These are phyloP conservation scores for Catocala nupta DNA, from an alignment of 2,888 invertebrate species.

Conservation along the genomic window DNA sequence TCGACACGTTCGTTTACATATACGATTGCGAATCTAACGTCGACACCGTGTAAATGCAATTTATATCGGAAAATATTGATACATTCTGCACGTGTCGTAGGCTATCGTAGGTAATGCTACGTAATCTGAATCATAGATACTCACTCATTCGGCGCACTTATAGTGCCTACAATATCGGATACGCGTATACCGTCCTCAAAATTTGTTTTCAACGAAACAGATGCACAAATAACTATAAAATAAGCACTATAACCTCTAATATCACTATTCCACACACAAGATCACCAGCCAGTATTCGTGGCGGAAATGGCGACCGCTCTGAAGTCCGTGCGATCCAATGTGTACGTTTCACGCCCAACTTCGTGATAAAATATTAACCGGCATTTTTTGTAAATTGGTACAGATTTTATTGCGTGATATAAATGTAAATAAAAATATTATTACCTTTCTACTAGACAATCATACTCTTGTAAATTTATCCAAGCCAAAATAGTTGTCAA, in stretches of 20 bases:
- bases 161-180: conserved; percentile 57
- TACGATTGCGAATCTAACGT: conserved; percentile 53
- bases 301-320: conserved; percentile 85
- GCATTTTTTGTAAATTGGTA: conserved; percentile 54
- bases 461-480: conserved; percentile 86
- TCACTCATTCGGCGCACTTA: conserved; percentile 70
- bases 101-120: conserved; percentile 53
- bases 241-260: conserved; percentile 82
- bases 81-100: conserved; percentile 73
- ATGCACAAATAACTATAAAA: conserved; percentile 70
- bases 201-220: conserved; percentile 58
- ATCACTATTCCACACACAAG: conserved; percentile 73
- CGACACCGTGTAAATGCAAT: conserved; percentile 61
- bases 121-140: conserved; percentile 64
- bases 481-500: conserved; percentile 81
- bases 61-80: conserved; percentile 63
- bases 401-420: conserved; percentile 47
- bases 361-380: conserved; percentile 66
- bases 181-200: conserved; percentile 54
- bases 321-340: conserved; percentile 68
- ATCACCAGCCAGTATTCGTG: conserved; percentile 79
- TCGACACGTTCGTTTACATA: conserved; percentile 56
- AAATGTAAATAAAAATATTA: conserved; percentile 56
- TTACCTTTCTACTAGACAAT: conserved; percentile 78
- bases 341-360: conserved; percentile 65